A percentile compares a stretch with the other conserved stretches of the same genome.
phyloP scores from a whole-genome alignment of 2,113 vertebrate species.

The Corythaixoides concolor region DNA sequence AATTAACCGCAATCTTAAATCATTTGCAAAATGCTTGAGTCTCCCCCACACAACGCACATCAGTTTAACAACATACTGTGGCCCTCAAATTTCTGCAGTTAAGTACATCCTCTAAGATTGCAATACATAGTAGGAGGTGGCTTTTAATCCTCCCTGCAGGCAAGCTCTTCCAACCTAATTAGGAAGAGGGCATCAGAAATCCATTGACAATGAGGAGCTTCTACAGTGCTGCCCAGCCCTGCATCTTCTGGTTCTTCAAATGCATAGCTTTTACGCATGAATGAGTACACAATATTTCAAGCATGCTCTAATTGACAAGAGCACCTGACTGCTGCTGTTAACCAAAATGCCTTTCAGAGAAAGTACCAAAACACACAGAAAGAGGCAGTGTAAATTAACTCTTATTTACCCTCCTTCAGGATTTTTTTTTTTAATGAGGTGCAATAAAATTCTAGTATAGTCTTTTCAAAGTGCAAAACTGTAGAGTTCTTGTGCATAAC shows the following conservation, averaged over 20 bases:
- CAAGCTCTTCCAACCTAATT: background rate
- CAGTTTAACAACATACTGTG: background rate
- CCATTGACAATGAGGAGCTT: background rate
- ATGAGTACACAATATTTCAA: background rate
- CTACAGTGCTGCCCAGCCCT: background rate
- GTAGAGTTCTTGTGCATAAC: background rate
- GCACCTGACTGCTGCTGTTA: constrained; percentile 17
- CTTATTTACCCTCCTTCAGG: background rate
- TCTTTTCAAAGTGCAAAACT: background rate
- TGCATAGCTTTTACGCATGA: background rate
- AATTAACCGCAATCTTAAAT: background rate
- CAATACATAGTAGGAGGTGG: background rate
- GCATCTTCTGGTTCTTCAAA: background rate
- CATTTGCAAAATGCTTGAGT: background rate
- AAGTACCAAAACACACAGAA: background rate
- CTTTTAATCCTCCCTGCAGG: background rate
- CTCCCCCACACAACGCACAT: background rate
- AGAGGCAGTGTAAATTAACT: background rate
- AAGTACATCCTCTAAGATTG: background rate
- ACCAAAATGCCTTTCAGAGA: constrained; percentile 29
- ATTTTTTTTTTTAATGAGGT: background rate
- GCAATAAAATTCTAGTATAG: background rate
- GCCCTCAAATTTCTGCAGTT: background rate
- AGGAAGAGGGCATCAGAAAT: background rate
- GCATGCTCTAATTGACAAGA: background rate